Evolutionary conservation across 2,113 vertebrate species (phyloP), one percentile per base, ranked within the genome.

Genomic region (Percopsis transmontana): DNA sequence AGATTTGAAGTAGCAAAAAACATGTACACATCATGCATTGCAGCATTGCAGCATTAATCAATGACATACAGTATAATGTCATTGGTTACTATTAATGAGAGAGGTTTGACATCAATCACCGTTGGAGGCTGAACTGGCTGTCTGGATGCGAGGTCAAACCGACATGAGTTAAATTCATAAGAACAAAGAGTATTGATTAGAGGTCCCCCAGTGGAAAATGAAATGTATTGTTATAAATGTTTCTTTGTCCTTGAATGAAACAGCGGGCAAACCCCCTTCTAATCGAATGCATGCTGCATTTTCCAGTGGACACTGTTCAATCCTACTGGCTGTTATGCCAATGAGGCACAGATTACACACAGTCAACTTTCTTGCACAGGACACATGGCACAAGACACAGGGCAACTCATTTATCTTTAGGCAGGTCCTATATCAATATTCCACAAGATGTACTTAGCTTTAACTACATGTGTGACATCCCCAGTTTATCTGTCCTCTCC

Each of bases 141-240:
- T 18, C 16, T n/a, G n/a, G 27, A 12, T 16, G n/a, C 13, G 63
- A 59, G 14, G 19, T 18, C 0, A 12, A 15, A 45, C 14, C 20
- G 33, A 68, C 63, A 21, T 15, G 9, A 19, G 42, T 41, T 72
- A 21, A 53, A 24, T 75, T 73, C 63, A 69, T 69, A 71, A 54
- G 23, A 74, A 85, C 72, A 66, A 70, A 70, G 50, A 9, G 19
- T 62, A 84, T 87, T 40, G 63, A 88, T 81, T 10, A 3, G 52
- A 56, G 55, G 38, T 44, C 63, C 54, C 45, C 42, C 4, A 7
- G 27, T 41, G 74, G 66, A 66, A 85, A 78, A 81, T 67, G 5
- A 81, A 56, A 18, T 2, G 45, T 23, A 47, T 76, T 16, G 21
- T 77, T 70, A 47, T 41, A 62, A 78, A 67, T 42, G 54, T 1